Conservation (phyloP, 2,797 vertebrate species). For the Sebastes itinus region DNA sequence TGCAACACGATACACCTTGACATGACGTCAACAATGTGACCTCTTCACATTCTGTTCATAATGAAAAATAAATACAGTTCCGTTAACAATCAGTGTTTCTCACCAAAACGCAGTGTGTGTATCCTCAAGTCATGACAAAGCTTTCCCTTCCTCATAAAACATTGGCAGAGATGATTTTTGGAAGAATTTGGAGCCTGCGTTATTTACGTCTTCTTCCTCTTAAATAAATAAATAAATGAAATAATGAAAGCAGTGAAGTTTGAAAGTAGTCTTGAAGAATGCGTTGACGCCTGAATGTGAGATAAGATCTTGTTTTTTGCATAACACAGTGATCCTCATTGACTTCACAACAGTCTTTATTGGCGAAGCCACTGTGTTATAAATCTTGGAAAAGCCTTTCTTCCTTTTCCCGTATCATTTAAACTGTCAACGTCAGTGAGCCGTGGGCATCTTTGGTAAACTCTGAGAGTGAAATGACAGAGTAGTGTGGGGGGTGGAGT, state of each 20-base stretch:
- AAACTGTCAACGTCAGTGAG: conserved; percentile 27
- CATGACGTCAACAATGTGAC: too few relatives aligned
- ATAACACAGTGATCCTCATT: background rate
- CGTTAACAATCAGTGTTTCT: too few relatives aligned
- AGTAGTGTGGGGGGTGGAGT: conserved; percentile 61
- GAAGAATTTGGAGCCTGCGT: background rate
- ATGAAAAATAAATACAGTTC: too few relatives aligned
- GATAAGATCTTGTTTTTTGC: background rate
- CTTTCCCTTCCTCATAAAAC: too few relatives aligned
- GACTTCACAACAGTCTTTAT: background rate
- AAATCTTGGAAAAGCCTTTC: conserved; percentile 21
- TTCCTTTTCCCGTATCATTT: conserved; percentile 32
- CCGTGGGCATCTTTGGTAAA: conserved; percentile 61
- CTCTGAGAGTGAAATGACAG: conserved; percentile 74
- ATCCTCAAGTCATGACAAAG: too few relatives aligned
- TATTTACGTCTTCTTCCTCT: background rate
- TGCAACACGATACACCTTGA: too few relatives aligned
- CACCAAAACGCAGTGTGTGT: too few relatives aligned
- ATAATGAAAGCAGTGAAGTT: background rate
- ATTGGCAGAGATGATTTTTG: background rate
- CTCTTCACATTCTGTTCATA: too few relatives aligned
- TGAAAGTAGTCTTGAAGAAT: background rate
- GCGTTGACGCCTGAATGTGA: background rate
- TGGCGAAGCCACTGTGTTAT: background rate
- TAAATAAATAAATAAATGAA: background rate